phyloP scores from a whole-genome alignment of 2,797 vertebrate genomes.

The Pelodytes ibericus region DNA sequence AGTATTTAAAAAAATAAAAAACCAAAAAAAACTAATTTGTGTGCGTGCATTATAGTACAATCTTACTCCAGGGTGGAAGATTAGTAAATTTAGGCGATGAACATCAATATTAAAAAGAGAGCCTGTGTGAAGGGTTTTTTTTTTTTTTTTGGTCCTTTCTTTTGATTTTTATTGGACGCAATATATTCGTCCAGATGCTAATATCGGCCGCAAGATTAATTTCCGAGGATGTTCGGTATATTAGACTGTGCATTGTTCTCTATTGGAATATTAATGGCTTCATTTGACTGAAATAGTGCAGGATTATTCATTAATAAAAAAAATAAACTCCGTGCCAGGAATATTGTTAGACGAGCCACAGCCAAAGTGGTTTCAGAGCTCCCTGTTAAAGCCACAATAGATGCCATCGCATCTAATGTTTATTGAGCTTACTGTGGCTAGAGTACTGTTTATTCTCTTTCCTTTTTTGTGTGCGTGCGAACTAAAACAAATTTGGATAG shows the following conservation, averaged over 20 bases:
- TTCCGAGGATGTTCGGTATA: slow-evolving; percentile 65
- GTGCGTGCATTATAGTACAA: too few relatives aligned
- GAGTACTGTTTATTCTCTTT: slow-evolving; percentile 60
- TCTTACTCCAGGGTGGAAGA: too few relatives aligned
- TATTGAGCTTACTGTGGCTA: slow-evolving; percentile 61
- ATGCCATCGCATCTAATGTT: slow-evolving; percentile 64
- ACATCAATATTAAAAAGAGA: neutral
- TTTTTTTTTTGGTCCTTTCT: slow-evolving; percentile 29
- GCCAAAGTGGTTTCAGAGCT: slow-evolving; percentile 64
- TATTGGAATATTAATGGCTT: slow-evolving; percentile 66
- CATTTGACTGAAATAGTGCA: slow-evolving; percentile 62
- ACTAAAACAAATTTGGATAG: slow-evolving; percentile 38
- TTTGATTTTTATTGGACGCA: slow-evolving; percentile 28
- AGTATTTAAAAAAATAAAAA: too few relatives aligned
- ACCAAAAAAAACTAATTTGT: too few relatives aligned
- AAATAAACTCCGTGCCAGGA: slow-evolving; percentile 62
- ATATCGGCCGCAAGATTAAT: slow-evolving; percentile 57
- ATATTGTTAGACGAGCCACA: slow-evolving; percentile 62
- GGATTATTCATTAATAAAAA: slow-evolving; percentile 69
- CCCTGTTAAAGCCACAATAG: slow-evolving; percentile 61
- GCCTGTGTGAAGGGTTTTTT: too few relatives aligned
- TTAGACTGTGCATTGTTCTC: slow-evolving; percentile 65
- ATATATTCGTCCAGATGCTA: slow-evolving; percentile 59
- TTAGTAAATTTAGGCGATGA: neutral
- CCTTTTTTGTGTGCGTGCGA: slow-evolving; percentile 40